Base-by-base conservation (phyloP, 2,888 invertebrate species). In the Baccha elongata region DNA sequence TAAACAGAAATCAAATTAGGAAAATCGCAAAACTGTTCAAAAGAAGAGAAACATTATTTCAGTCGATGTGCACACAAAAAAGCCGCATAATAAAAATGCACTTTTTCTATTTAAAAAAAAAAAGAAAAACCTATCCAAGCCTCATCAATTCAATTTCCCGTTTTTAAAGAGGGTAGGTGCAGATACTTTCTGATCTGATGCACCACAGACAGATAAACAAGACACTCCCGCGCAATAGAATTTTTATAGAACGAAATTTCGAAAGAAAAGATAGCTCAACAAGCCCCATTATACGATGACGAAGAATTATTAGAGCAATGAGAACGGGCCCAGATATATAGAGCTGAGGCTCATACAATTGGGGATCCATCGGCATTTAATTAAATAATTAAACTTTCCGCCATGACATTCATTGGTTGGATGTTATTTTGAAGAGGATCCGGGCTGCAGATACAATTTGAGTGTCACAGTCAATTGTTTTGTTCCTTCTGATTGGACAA, bases 321-420 rank as follows among this genome's bases (percentile, higher is more conserved):
- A 62, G 37, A 50, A 44, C 42, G 13, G n/a, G 15, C 60, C 42
- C 23, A 58, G n/a, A n/a, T 40, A 32, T 42, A 23, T 40, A 4
- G 13, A 26, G 26, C n/a, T n/a, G n/a, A 35, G 42, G n/a, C 8
- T 8, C 17, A 13, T 23, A 23, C 15, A 68, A 73, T 78, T 50
- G 48, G 64, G 35, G 46, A 35, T 55, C 78, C 78, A 83, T 83
- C 73, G 83, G 78, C 52, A 73, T 83, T 83, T 68, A 83, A 83
- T 83, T 83, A 83, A 83, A 83, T 78, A 83, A 83, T 83, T 83
- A 72, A 83, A 83, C 83, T 78, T 72, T 78, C 83, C 83, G 83
- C 83, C 72, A 78, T 83, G 83, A 76, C 81, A 81, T 81, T 80
- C 64, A 46, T 75, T 32, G 3, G 11, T 52, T 3, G 58, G 10